A percentile compares a stretch with the other conserved stretches of the same genome.
These are phyloP conservation scores for Heterodera schachtii DNA, from an alignment of 1,140 invertebrate species.

Conservation along the genomic window DNA sequence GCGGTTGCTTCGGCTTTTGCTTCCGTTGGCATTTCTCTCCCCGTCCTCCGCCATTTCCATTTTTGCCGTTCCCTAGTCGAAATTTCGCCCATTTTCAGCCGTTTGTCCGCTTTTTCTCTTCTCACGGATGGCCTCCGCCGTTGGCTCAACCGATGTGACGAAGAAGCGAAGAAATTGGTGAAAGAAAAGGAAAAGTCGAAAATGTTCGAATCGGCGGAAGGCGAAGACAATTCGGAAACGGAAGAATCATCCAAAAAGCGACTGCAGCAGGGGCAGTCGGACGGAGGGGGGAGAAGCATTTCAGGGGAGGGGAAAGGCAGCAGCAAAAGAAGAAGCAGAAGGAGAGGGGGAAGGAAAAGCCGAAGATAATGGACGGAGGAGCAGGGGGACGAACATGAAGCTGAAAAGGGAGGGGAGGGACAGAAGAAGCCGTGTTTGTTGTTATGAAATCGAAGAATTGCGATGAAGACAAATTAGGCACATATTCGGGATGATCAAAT, in stretches of 20 bases:
- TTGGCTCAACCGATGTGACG: not conserved
- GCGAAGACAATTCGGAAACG: not conserved
- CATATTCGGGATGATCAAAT: conserved; percentile 6
- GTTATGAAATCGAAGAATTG: not conserved
- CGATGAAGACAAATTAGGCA: not conserved
- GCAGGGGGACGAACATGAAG: not conserved
- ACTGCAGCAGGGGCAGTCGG: not conserved
- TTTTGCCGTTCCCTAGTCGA: not conserved
- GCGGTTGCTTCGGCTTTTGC: too few relatives aligned
- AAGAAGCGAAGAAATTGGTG: not conserved
- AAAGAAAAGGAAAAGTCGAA: not conserved
- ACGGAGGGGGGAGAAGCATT: not conserved
- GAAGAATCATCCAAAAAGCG: not conserved
- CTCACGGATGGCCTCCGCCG: not conserved
- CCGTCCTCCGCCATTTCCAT: not conserved
- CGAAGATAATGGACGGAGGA: not conserved
- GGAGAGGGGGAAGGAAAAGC: not conserved
- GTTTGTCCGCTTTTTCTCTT: not conserved
- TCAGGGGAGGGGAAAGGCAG: not conserved
- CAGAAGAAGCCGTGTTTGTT: not conserved
- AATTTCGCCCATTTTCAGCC: not conserved
- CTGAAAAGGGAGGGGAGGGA: not conserved
- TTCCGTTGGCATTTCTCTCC: not conserved
- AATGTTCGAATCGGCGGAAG: not conserved
- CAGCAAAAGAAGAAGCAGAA: not conserved